Percentiles rank a stretch among this genome's conserved stretches.
Evolutionary conservation across 2,797 vertebrate species (phyloP).

Genomic region (Synanceia verrucosa): DNA sequence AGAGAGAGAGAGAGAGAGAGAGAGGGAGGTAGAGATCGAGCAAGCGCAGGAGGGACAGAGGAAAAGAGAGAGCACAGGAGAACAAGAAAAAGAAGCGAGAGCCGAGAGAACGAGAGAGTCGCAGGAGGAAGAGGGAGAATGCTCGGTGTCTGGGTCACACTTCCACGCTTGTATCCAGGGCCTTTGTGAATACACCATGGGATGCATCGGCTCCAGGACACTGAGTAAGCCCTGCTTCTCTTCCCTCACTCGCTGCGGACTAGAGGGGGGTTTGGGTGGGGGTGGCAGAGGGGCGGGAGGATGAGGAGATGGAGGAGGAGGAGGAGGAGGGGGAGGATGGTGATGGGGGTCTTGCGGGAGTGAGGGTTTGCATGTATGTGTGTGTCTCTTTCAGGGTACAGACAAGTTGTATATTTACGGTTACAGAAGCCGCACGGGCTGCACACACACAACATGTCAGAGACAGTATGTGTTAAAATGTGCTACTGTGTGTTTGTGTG

Average conservation of each 20-base stretch:
- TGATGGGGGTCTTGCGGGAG: constrained; percentile 57
- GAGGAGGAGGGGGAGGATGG: constrained; percentile 22
- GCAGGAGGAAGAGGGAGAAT: constrained; percentile 71
- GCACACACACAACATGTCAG: constrained; percentile 64
- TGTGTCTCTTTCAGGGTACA: constrained; percentile 20
- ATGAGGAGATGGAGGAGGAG: constrained; percentile 18
- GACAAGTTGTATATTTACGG: constrained; percentile 37
- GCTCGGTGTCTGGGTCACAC: constrained; percentile 79
- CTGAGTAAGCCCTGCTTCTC: constrained; percentile 82
- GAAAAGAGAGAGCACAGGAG: constrained; percentile 58
- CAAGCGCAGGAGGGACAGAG: constrained; percentile 52
- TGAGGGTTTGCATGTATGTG: constrained; percentile 13
- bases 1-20: constrained; percentile 17
- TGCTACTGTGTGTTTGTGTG: constrained; percentile 41
- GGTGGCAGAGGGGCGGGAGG: neutral
- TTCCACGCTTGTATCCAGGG: constrained; percentile 86
- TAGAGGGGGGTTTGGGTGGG: constrained; percentile 26
- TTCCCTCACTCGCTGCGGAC: constrained; percentile 56
- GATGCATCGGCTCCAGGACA: constrained; percentile 88
- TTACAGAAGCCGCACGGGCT: constrained; percentile 28
- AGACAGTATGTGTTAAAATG: constrained; percentile 65
- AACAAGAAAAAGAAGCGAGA: constrained; percentile 58
- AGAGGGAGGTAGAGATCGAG: constrained; percentile 43
- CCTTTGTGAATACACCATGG: constrained; percentile 89
- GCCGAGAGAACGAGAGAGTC: constrained; percentile 63